A percentile compares a stretch with the other conserved stretches of the same genome.
Conservation (phyloP, 2,888 invertebrate species). For the Malachius bipustulatus region DNA sequence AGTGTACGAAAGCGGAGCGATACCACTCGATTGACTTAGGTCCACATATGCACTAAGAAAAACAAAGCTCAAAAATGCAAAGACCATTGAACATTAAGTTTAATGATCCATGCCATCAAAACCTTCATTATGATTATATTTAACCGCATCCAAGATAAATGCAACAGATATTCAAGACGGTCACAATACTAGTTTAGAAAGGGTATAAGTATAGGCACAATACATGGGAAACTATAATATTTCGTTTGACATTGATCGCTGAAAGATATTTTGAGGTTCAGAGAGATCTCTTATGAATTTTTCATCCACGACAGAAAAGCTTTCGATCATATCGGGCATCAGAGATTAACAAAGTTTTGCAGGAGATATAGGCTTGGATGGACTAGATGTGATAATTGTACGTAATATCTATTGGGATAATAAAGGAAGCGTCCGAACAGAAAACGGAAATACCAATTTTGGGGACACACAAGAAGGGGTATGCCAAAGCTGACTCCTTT, state of each 20-base stretch:
- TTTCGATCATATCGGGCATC: constrained; percentile 7
- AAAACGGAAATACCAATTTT: constrained; percentile 6
- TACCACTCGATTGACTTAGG: constrained; percentile 12
- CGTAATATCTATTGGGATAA: constrained; percentile 9
- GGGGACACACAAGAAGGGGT: constrained; percentile 6
- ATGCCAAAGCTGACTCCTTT: constrained; percentile 5
- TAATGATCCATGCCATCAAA: constrained; percentile 14
- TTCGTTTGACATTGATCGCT: constrained; percentile 6
- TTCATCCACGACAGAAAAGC: constrained; percentile 8
- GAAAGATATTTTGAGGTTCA: constrained; percentile 5
- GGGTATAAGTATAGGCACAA: constrained; percentile 4
- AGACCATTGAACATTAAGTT: constrained; percentile 14
- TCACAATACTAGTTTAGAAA: constrained; percentile 5
- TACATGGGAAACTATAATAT: constrained; percentile 5
- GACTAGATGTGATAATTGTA: constrained; percentile 7
- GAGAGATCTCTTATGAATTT: constrained; percentile 7
- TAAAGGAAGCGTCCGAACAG: constrained; percentile 5
- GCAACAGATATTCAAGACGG: constrained; percentile 3
- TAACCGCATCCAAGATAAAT: neutral
- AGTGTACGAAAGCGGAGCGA: constrained; percentile 11
- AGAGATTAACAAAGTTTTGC: constrained; percentile 8
- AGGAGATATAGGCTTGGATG: constrained; percentile 4
- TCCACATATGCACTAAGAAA: constrained; percentile 15
- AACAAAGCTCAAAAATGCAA: constrained; percentile 12
- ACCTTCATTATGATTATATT: constrained; percentile 7